Percentiles rank a stretch among this genome's conserved stretches.
Evolutionary conservation across 2,797 vertebrate species (phyloP).

Genomic region (Takifugu ocellatus): DNA sequence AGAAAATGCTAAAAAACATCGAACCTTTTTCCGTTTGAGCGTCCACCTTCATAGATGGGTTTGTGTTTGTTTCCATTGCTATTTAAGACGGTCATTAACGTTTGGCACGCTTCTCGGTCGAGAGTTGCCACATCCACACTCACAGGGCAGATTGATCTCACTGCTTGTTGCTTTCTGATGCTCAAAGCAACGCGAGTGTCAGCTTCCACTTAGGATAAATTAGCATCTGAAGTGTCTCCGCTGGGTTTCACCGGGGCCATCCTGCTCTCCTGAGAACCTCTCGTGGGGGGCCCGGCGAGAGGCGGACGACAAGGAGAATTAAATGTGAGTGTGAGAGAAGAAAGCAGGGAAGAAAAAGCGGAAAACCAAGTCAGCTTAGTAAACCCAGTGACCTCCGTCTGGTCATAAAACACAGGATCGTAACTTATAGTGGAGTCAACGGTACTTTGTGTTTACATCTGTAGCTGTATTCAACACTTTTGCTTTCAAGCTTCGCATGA

Average conservation of each 20-base stretch:
- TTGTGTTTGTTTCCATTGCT: too few relatives aligned
- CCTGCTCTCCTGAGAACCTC: constrained; percentile 28
- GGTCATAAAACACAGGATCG: constrained; percentile 4
- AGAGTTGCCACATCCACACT: background rate
- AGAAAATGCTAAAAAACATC: too few relatives aligned
- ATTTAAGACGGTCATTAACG: too few relatives aligned
- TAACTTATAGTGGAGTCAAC: constrained; percentile 13
- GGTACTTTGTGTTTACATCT: constrained; percentile 23
- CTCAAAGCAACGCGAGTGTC: constrained; percentile 61
- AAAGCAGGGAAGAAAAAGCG: constrained; percentile 13
- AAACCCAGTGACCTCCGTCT: constrained; percentile 56
- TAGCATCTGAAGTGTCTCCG: constrained; percentile 48
- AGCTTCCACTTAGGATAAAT: constrained; percentile 58
- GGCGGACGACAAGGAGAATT: constrained; percentile 20
- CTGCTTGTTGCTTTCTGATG: constrained; percentile 36
- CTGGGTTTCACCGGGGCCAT: constrained; percentile 34
- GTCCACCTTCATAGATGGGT: too few relatives aligned
- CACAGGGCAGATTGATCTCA: constrained; percentile 20
- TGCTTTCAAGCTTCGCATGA: constrained; percentile 21
- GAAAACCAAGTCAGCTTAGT: constrained; percentile 33
- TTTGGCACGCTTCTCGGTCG: too few relatives aligned
- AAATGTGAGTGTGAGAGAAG: constrained; percentile 43
- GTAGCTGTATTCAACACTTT: constrained; percentile 15
- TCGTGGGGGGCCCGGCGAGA: constrained; percentile 26
- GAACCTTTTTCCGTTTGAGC: too few relatives aligned